Evolutionary conservation across 2,797 vertebrate species (phyloP).

Genomic region (Sciurus vulgaris): DNA sequence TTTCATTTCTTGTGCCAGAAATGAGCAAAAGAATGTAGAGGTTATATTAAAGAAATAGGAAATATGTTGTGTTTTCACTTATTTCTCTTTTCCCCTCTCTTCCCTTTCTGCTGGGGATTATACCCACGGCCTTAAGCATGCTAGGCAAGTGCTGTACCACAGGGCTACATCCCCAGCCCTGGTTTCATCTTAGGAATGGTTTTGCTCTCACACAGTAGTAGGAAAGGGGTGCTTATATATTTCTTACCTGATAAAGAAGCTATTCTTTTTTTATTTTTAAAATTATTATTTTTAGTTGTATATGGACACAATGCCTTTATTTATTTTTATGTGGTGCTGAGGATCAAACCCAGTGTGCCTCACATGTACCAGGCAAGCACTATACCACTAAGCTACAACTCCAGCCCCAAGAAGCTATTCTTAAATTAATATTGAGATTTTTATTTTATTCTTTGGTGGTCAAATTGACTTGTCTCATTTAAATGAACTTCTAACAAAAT

Average conservation of each 20-base stretch:
- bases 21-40: neutral
- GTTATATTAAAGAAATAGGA: slow-evolving; percentile 10
- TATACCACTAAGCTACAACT: too few relatives aligned
- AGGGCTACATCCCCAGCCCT: too few relatives aligned
- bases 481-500: slow-evolving; percentile 13
- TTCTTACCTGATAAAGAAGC: slow-evolving; percentile 21
- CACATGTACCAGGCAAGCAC: too few relatives aligned
- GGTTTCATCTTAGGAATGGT: neutral
- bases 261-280: neutral
- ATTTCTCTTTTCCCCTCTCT: too few relatives aligned
- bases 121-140: too few relatives aligned
- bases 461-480: slow-evolving; percentile 51
- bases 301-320: too few relatives aligned
- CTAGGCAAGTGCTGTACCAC: too few relatives aligned
- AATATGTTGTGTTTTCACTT: neutral
- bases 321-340: too few relatives aligned
- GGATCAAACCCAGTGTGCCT: too few relatives aligned
- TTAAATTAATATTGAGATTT: slow-evolving; percentile 43
- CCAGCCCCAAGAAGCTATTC: neutral
- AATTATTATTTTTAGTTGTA: too few relatives aligned
- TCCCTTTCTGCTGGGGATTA: too few relatives aligned
- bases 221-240: slow-evolving; percentile 23
- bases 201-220: neutral
- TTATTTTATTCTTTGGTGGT: slow-evolving; percentile 10
- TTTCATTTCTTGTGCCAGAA: slow-evolving; percentile 45